These are phyloP conservation scores for Suillia variegata DNA, from an alignment of 2,888 invertebrate species.

Conservation along the genomic window DNA sequence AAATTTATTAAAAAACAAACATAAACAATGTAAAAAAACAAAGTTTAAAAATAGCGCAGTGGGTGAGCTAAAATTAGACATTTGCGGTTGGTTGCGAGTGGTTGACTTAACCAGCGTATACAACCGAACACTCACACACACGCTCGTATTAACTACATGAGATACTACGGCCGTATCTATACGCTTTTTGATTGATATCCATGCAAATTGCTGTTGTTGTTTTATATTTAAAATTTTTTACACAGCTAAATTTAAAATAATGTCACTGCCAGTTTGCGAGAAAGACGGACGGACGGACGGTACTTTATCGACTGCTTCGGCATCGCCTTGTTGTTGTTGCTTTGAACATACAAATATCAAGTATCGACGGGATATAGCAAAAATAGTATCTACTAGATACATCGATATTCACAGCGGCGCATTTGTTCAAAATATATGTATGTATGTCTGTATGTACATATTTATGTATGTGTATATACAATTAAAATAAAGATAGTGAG, in stretches of 20 bases:
- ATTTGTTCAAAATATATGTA: no score
- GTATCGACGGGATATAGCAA: no score
- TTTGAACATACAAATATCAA: no score
- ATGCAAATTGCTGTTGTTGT: constrained; percentile 35
- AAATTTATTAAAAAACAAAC: not conserved
- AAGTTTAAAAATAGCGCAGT: constrained; percentile 46
- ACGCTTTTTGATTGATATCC: constrained; percentile 39
- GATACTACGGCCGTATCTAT: not conserved
- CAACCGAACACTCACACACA: constrained; percentile 9
- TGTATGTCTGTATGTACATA: no score
- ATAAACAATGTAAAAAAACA: no score
- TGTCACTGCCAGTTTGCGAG: not conserved
- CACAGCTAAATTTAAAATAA: not conserved
- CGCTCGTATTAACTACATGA: not conserved
- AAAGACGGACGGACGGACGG: no score
- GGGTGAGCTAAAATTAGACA: constrained; percentile 47
- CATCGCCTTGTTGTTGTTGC: no score
- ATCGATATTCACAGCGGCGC: no score
- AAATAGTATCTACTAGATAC: no score
- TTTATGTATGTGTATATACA: no score
- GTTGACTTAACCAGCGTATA: no score
- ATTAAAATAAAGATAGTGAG: not conserved
- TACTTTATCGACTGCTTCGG: no score
- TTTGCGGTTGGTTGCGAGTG: constrained; percentile 40
- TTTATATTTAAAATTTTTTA: constrained; percentile 33